phyloP scores from a whole-genome alignment of 2,888 invertebrate species.

The Chromoteleia sp. region DNA sequence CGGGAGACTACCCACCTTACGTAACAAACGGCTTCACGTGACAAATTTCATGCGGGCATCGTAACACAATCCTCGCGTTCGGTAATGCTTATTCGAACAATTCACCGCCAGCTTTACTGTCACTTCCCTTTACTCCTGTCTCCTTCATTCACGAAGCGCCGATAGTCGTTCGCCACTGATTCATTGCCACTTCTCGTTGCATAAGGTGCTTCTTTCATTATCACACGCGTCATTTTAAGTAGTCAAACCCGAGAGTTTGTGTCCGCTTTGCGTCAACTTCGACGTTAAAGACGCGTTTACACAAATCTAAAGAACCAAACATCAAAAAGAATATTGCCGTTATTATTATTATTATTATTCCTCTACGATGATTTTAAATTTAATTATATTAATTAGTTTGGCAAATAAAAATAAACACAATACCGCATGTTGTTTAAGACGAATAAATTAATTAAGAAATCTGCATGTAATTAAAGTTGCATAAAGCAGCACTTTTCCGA shows the following conservation, averaged over 20 bases:
- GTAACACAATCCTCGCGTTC: conserved; percentile 73
- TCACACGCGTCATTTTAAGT: conserved; percentile 36
- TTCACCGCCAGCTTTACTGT: conserved; percentile 73
- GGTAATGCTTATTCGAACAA: conserved; percentile 70
- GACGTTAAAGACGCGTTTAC: conserved; percentile 2
- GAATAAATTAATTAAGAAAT: conserved; percentile 33
- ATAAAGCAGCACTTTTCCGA: conserved; percentile 7
- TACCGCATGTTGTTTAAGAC: neutral
- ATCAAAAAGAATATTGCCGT: too few species aligned
- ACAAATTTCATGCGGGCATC: conserved; percentile 74
- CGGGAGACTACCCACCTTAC: conserved; percentile 42
- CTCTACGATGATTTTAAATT: too few species aligned
- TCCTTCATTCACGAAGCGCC: conserved; percentile 43
- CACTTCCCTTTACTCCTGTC: conserved; percentile 53
- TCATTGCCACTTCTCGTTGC: conserved; percentile 50
- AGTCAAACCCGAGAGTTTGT: conserved; percentile 18
- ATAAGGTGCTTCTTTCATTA: conserved; percentile 41
- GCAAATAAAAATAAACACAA: conserved; percentile 7
- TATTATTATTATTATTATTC: neutral
- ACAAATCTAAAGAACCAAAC: conserved; percentile 2
- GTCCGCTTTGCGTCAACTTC: conserved; percentile 8
- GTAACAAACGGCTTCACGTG: conserved; percentile 55
- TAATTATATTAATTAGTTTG: neutral
- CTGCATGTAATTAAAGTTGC: conserved; percentile 31
- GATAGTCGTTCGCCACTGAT: conserved; percentile 38